phyloP scores from a whole-genome alignment of 2,113 vertebrate species.

The Seriola dumerili region DNA sequence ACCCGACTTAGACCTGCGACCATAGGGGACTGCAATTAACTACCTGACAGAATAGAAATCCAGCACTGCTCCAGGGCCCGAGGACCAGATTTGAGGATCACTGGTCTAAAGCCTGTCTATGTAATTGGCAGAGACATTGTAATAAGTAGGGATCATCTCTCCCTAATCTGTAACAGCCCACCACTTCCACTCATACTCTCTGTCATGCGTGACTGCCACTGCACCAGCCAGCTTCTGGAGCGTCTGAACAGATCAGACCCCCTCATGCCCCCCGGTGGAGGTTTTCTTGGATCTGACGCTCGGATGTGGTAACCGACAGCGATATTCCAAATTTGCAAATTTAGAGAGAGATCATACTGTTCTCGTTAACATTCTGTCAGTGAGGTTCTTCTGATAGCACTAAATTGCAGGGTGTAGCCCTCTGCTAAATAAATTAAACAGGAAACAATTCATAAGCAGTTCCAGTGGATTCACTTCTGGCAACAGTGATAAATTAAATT shows the following conservation, averaged over 20 bases:
- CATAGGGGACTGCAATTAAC: conserved; percentile 65
- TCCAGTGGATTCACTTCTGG: conserved; percentile 54
- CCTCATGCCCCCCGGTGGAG: conserved; percentile 39
- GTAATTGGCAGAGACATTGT: conserved; percentile 78
- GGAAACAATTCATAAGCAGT: conserved; percentile 54
- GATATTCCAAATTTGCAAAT: conserved; percentile 48
- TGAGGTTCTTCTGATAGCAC: conserved; percentile 19
- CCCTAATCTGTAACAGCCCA: conserved; percentile 76
- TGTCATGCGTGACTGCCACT: conserved; percentile 63
- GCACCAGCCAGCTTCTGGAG: conserved; percentile 43
- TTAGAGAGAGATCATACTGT: conserved; percentile 27
- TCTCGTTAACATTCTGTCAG: conserved; percentile 31
- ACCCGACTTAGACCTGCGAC: conserved; percentile 42
- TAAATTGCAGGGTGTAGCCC: conserved; percentile 52
- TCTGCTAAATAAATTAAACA: conserved; percentile 64
- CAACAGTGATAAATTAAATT: conserved; percentile 74
- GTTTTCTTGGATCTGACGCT: conserved; percentile 31
- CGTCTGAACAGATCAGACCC: conserved; percentile 37
- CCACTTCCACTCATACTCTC: conserved; percentile 62
- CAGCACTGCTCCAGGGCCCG: conserved; percentile 45
- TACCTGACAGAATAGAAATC: conserved; percentile 59
- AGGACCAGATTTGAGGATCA: conserved; percentile 67
- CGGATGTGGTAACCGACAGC: conserved; percentile 27
- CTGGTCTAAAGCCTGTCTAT: conserved; percentile 65
- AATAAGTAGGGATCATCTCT: conserved; percentile 78